Evolutionary conservation across 1,140 invertebrate species (phyloP), one percentile per base, ranked within the genome.

Genomic region (Agrypnia vestita): DNA sequence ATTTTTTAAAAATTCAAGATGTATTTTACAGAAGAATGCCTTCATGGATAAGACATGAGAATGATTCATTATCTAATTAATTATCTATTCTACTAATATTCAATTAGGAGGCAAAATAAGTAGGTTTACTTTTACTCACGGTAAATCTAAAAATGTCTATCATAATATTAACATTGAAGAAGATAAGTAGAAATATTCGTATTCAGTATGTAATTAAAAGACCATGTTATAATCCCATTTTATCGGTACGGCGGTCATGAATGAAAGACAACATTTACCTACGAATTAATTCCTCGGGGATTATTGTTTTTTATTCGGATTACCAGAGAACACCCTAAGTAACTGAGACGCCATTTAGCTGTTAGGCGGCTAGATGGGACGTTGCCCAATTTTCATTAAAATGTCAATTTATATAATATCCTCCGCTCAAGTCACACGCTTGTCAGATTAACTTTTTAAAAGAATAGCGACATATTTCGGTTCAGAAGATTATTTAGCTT

Each of bases 341-440:
- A 49, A 13, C 21, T 49, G 21, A 73, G 55, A 43, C 13, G 11
- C 21, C 51, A 25, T 79, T 35, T 35, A 19, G 44, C 69, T 53
- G 21, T 53, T 73, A 73, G 49, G n/a, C 64, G 43, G 17, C 47
- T 25, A 13, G 47, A 73, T 0, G 19, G 69, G 64, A 69, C 35
- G 73, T 71, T 76, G 69, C 75, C 81, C 47, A 79, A 76, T 75
- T 82, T 82, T 80, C 81, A 80, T 80, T 80, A 80, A 80, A 80
- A 80, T 78, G 69, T 80, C 81, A 78, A 82, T 82, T 82, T 82
- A 80, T 80, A 78, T 82, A 80, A 82, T 82, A 80, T 78, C 76
- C 76, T 55, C 56, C 67, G 72, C 15, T 44, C 62, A 35, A 80
- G 78, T 82, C 81, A 71, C 78, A 78, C 49, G 61, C 59, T 69